Base-by-base conservation (phyloP, 1,140 invertebrate genomes). In the Ruditapes philippinarum region DNA sequence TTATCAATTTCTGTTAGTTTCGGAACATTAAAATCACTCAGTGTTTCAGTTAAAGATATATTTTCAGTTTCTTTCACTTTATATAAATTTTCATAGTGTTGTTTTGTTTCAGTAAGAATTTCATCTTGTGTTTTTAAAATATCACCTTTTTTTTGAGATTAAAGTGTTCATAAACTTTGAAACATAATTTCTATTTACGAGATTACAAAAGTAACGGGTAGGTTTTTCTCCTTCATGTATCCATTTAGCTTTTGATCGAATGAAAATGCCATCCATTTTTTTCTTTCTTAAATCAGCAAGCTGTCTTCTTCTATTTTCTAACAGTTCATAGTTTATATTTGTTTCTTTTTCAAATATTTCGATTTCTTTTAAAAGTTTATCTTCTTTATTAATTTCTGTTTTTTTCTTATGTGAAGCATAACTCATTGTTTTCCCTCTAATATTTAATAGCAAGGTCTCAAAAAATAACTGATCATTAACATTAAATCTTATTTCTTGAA, bases 181-280 rank as follows among this genome's bases (percentile, higher is more conserved):
- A 7, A 45, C 14, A 51, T 51, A 78, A 33, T 78, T 78, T 51
- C 49, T 51, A 22, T 78, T 78, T 78, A 57, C 74, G 3, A 54
- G 28, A 54, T 33, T 78, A 17, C 74, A 78, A 49, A 78, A 78
- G 25, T 51, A 78, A 33, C 25, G 31, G 2, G 74, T 51, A 17
- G 74, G 74, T 78, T 78, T 78, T 33, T 78, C 74, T 7, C 74
- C 74, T 51, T 78, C 74, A 28, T 51, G 74, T 17, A 78, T 78
- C 49, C 45, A 78, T 54, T 78, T 78, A 14, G 25, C 42, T 54
- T 33, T 78, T 54, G 74, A 78, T 54, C 49, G 33, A 51, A 54
- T 33, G 19, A 78, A 36, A 51, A 31, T 54, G 19, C 74, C 49
- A 22, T 54, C 74, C n/a, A 49, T 7, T 62, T 62, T 70, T 38